A percentile compares a stretch with the other conserved stretches of the same genome.
These are phyloP conservation scores for Echinarachnius parma DNA, from an alignment of 53 echinoderm and acorn worm genomes.

Conservation along the genomic window DNA sequence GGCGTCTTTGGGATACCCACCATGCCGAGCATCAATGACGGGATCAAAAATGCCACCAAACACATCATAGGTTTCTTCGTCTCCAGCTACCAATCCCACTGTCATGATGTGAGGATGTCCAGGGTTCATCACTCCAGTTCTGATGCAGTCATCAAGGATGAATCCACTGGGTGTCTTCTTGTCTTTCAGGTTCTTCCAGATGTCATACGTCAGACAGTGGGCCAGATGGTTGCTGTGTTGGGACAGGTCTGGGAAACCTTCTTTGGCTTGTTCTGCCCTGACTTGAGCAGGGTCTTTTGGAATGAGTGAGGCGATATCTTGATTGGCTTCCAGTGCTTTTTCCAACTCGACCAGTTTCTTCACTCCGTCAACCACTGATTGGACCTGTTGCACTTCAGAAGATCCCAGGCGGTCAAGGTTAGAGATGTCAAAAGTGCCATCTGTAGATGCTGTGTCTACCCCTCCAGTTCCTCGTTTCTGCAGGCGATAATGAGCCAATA, in stretches of 20 bases:
- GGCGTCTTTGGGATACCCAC: slow-evolving; percentile 79
- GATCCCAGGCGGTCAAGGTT: slow-evolving; percentile 83
- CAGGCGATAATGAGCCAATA: slow-evolving; percentile 65
- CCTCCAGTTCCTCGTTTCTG: slow-evolving; percentile 97
- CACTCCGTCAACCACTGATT: slow-evolving; percentile 82
- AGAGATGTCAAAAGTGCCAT: slow-evolving; percentile 96
- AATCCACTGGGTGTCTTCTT: slow-evolving; percentile 75
- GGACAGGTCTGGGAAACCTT: slow-evolving; percentile 81
- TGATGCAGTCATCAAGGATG: slow-evolving; percentile 64
- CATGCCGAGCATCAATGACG: slow-evolving; percentile 87
- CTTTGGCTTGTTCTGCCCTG: slow-evolving; percentile 21
- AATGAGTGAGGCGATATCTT: slow-evolving; percentile 58
- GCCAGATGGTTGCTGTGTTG: slow-evolving; percentile 97
- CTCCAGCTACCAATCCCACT: slow-evolving; percentile 89
- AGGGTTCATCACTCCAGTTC: slow-evolving; percentile 83
- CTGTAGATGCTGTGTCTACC: slow-evolving; percentile 94
- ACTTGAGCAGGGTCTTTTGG: slow-evolving; percentile 56
- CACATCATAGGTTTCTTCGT: slow-evolving; percentile 83
- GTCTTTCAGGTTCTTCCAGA: slow-evolving; percentile 86
- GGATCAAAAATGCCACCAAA: slow-evolving; percentile 85
- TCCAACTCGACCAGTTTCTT: slow-evolving; percentile 77
- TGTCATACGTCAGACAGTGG: slow-evolving; percentile 78
- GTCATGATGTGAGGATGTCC: slow-evolving; percentile 99
- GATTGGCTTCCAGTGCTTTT: slow-evolving; percentile 68
- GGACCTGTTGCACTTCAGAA: slow-evolving; percentile 84